Percentiles rank a stretch among this genome's conserved stretches.
Conservation (phyloP, 2,113 vertebrate genomes). For the Triplophysa rosa region DNA sequence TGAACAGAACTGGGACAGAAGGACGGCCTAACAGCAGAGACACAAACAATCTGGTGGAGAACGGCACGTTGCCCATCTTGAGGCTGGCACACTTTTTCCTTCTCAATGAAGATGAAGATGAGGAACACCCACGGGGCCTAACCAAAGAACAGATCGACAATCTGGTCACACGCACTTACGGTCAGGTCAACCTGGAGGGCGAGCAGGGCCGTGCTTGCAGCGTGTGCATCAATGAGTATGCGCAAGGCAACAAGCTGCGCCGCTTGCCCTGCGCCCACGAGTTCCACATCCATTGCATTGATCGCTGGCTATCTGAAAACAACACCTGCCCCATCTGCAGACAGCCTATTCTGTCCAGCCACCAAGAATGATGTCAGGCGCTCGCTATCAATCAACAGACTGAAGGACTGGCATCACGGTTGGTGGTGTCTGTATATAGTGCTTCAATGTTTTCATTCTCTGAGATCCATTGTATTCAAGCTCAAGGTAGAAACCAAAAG, state of each 20-base stretch:
- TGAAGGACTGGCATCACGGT: constrained; percentile 15
- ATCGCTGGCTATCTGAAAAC: constrained; percentile 96
- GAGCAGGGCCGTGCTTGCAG: constrained; percentile 87
- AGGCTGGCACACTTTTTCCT: constrained; percentile 91
- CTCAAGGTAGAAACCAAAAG: constrained; percentile 72
- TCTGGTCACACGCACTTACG: constrained; percentile 90
- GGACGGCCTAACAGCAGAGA: constrained; percentile 74
- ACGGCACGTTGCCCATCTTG: constrained; percentile 86
- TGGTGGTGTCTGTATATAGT: constrained; percentile 72
- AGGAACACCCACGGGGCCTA: constrained; percentile 83
- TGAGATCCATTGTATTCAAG: constrained; percentile 61
- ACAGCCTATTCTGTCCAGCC: constrained; percentile 80
- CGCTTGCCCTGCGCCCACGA: constrained; percentile 90
- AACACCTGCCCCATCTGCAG: constrained; percentile 94
- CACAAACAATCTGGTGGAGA: constrained; percentile 86
- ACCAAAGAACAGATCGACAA: constrained; percentile 98
- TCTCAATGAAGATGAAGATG: constrained; percentile 85
- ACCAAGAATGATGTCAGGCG: constrained; percentile 70
- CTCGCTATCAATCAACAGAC: constrained; percentile 44
- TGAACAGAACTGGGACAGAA: constrained; percentile 56
- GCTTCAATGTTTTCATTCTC: constrained; percentile 70
- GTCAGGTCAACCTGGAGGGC: constrained; percentile 79
- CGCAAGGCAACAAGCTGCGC: constrained; percentile 91
- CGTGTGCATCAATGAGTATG: constrained; percentile 95
- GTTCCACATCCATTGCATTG: constrained; percentile 96